Evolutionary conservation across 2,113 vertebrate genomes (phyloP), one percentile per base, ranked within the genome.

Genomic region (Raphicerus campestris): DNA sequence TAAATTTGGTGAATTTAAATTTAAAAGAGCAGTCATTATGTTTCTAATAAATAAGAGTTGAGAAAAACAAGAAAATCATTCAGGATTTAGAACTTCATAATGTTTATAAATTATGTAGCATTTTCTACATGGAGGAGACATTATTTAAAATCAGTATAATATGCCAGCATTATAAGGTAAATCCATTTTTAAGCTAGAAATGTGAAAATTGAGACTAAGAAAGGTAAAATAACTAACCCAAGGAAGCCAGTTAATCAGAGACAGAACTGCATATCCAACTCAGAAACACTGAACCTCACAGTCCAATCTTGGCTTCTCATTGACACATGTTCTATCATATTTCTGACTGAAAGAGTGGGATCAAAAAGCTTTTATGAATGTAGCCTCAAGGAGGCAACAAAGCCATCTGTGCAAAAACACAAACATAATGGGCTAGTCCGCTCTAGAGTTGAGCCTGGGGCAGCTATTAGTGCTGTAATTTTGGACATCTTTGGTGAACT

Each of bases 401-500:
- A 84, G 5, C 11, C 53, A 28, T 45, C 19, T 82, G 30, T 89
- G 30, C 24, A 85, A 85, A 89, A 97, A 87, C 56, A 85, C 39
- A 93, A 73, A 75, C 30, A 9, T 49, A 92, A 55, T 15, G 80
- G 81, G 30, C 30, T 56, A 2, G 35, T 93, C 16, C 30, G 83
- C 19, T 88, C 45, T 82, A 20, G 32, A 60, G 58, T 19, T 30
- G 28, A 75, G 77, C 90, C 95, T 66, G 61, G 30, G 93, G 70
- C 61, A 91, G 53, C 66, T 92, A 55, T 93, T 93, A 93, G 84
- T 35, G 39, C 10, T 60, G 10, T 75, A 89, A 28, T 86, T 61
- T 93, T 94, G 92, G 85, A 86, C n/a, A 73, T 84, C 32, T 96
- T 56, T 70, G 32, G 87, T 90, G 84, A 96, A 55, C 22, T 73